Evolutionary conservation across 2,888 invertebrate species (phyloP).

Genomic region (Pseudococcus longispinus): DNA sequence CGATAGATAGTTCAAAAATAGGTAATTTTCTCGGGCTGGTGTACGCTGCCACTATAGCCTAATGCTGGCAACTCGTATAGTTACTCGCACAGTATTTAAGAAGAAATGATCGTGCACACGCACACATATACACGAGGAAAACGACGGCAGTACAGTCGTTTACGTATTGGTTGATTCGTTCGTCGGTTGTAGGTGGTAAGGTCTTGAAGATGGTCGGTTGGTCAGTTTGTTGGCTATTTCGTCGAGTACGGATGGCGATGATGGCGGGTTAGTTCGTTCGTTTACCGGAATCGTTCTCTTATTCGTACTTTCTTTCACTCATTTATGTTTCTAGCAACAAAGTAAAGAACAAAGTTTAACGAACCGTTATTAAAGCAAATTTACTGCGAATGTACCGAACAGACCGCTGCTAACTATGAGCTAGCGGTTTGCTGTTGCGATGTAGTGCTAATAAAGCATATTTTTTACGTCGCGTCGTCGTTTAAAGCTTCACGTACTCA

Average conservation of each 20-base stretch:
- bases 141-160: not conserved
- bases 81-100: conserved; percentile 10
- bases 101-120: not conserved
- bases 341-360: conserved; percentile 52
- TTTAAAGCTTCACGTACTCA: not conserved
- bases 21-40: not conserved
- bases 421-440: not conserved
- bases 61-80: not conserved
- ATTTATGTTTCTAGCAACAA: not conserved
- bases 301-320: not conserved
- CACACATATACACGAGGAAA: not conserved
- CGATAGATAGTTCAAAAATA: conserved; percentile 13
- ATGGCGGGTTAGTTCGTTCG: not conserved
- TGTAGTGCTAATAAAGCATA: not conserved
- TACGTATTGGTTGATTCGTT: conserved; percentile 15
- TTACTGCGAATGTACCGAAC: conserved; percentile 11
- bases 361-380: conserved; percentile 51
- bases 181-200: not conserved
- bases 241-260: not conserved
- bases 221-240: not conserved
- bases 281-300: not conserved
- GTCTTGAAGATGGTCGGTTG: conserved; percentile 17
- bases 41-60: not conserved
- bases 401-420: conserved; percentile 20
- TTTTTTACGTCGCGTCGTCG: not conserved